Evolutionary conservation across 2,888 invertebrate genomes (phyloP).

Genomic region (Odontothrips loti): DNA sequence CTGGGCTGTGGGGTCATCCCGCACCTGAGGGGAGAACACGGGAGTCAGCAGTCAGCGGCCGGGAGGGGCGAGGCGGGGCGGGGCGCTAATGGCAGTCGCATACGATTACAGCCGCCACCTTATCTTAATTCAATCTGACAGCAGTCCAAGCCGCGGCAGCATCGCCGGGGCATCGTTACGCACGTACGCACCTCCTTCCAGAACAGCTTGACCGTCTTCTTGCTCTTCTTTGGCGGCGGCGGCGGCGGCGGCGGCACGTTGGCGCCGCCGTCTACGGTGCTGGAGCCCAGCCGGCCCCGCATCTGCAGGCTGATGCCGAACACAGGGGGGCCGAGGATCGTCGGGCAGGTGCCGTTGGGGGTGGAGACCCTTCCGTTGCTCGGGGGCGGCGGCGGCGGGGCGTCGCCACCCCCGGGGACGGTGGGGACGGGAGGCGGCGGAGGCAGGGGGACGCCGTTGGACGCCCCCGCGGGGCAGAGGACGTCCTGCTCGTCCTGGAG

Average conservation of each 20-base stretch:
- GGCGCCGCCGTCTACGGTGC: slow-evolving; percentile 38
- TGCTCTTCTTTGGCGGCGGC: slow-evolving; percentile 60
- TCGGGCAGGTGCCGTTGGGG: slow-evolving; percentile 37
- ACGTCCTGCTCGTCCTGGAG: slow-evolving; percentile 72
- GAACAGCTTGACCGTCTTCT: slow-evolving; percentile 95
- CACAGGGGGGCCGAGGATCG: slow-evolving; percentile 40
- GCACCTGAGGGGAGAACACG: slow-evolving; percentile 57
- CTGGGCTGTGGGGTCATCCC: slow-evolving; percentile 68
- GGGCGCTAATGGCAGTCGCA: neutral
- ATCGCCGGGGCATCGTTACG: neutral
- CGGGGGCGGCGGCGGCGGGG: slow-evolving; percentile 43
- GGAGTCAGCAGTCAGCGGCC: neutral
- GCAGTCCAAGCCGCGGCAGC: neutral
- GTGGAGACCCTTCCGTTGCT: slow-evolving; percentile 46
- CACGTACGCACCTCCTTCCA: slow-evolving; percentile 61
- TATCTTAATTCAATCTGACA: neutral
- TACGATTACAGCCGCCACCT: neutral
- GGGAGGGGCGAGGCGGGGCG: neutral
- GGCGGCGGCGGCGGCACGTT: slow-evolving; percentile 41
- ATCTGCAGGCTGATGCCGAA: slow-evolving; percentile 45
- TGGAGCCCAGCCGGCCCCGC: neutral
- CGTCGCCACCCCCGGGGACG: slow-evolving; percentile 37
- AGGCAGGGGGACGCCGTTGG: slow-evolving; percentile 69
- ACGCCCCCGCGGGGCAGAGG: slow-evolving; percentile 60
- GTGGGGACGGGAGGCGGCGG: slow-evolving; percentile 57